These are phyloP conservation scores for Eupleurogrammus muticus DNA, from an alignment of 2,797 vertebrate genomes.

Conservation along the genomic window DNA sequence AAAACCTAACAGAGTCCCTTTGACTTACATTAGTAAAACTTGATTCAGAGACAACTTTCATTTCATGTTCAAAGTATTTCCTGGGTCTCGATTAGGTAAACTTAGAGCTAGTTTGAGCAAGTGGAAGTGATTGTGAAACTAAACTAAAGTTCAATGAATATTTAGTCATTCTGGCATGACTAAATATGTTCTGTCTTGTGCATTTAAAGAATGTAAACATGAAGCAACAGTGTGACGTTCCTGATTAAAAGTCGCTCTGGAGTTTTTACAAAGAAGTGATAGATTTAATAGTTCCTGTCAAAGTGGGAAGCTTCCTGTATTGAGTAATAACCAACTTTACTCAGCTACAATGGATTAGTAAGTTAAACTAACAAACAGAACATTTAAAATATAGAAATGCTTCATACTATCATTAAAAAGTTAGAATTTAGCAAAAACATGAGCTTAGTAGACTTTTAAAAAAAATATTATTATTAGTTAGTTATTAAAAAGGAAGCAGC, in stretches of 20 bases:
- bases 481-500: not conserved
- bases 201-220: not conserved
- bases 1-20: too few species aligned
- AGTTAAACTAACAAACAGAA: too few species aligned
- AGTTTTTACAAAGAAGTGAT: slow-evolving; percentile 6
- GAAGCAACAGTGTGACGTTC: not conserved
- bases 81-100: too few species aligned
- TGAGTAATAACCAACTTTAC: not conserved
- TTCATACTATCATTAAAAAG: not conserved
- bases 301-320: not conserved
- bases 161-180: too few species aligned
- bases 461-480: slow-evolving; percentile 2
- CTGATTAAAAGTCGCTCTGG: not conserved
- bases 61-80: too few species aligned
- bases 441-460: too few species aligned
- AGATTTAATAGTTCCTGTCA: not conserved
- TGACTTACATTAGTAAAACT: not conserved
- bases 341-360: not conserved
- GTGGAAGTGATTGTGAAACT: not conserved
- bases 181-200: not conserved
- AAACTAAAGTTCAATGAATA: too few species aligned
- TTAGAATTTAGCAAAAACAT: not conserved
- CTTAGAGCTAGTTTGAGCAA: not conserved
- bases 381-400: slow-evolving; percentile 8
- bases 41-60: not conserved